These are phyloP conservation scores for Dorcus hopei DNA, from an alignment of 2,888 invertebrate genomes.

Conservation along the genomic window DNA sequence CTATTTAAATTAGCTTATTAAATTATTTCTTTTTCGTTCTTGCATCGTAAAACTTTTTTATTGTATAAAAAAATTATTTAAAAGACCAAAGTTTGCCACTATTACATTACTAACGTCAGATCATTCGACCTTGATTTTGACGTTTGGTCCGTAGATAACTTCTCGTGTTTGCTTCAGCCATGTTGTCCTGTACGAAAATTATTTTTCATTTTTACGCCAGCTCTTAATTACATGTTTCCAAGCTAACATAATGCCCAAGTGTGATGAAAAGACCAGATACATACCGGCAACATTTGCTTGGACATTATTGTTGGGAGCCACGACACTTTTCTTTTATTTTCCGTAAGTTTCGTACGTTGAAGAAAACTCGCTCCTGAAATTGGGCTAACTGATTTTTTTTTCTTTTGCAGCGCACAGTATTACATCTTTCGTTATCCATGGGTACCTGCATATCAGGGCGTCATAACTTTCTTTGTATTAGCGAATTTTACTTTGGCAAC, in stretches of 20 bases:
- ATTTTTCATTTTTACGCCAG: conserved; percentile 38
- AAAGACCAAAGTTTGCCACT: no score
- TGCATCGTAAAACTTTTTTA: no score
- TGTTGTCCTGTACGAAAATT: conserved; percentile 46
- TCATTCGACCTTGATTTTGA: conserved; percentile 22
- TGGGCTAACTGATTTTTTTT: not conserved
- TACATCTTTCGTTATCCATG: conserved; percentile 80
- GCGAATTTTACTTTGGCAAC: conserved; percentile 98
- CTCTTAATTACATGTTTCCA: conserved; percentile 37
- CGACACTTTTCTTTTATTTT: conserved; percentile 93
- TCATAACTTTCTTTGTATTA: conserved; percentile 95
- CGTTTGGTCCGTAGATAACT: conserved; percentile 23
- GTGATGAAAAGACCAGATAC: conserved; percentile 94
- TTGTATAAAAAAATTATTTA: no score
- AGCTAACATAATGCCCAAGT: conserved; percentile 80
- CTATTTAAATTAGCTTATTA: no score
- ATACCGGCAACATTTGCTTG: conserved; percentile 99
- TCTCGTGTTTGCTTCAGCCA: conserved; percentile 42
- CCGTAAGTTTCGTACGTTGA: conserved; percentile 74
- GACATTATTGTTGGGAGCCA: conserved; percentile 90
- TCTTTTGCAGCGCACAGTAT: conserved; percentile 72
- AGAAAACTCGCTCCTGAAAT: conserved; percentile 1
- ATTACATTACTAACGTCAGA: not conserved
- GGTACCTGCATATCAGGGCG: conserved; percentile 89
- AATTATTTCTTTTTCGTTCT: no score